Percentiles rank a stretch among this genome's conserved stretches.
These are phyloP conservation scores for Nematolebias whitei DNA, from an alignment of 2,113 vertebrate genomes.

Conservation along the genomic window DNA sequence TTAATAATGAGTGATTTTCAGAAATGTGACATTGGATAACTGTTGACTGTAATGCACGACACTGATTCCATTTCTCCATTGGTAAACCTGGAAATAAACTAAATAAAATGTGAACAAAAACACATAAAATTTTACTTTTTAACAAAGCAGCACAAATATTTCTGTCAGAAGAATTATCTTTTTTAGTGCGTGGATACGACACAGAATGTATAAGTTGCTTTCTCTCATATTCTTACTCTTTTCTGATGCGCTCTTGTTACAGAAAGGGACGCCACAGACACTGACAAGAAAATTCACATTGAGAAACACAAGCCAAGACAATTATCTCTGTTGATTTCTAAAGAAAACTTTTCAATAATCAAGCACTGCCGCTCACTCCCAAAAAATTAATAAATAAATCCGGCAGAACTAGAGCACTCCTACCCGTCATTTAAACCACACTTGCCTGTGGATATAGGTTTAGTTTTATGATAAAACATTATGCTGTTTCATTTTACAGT, in stretches of 20 bases:
- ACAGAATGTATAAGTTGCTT: neutral
- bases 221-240: neutral
- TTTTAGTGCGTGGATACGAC: no score
- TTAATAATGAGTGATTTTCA: no score
- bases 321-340: constrained; percentile 58
- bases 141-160: no score
- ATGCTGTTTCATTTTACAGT: neutral
- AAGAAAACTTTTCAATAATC: constrained; percentile 45
- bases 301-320: constrained; percentile 46
- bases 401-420: constrained; percentile 1
- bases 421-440: constrained; percentile 5
- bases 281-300: constrained; percentile 8
- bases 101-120: neutral
- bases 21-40: no score
- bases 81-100: constrained; percentile 3
- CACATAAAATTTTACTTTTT: neutral
- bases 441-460: constrained; percentile 20
- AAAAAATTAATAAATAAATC: constrained; percentile 31
- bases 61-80: neutral
- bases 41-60: no score
- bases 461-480: constrained; percentile 4
- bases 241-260: neutral
- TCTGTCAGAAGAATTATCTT: no score
- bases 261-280: constrained; percentile 8
- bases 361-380: constrained; percentile 39